Base-by-base conservation (phyloP, 2,113 vertebrate genomes). In the Pseudorhombus dupliciocellatus region DNA sequence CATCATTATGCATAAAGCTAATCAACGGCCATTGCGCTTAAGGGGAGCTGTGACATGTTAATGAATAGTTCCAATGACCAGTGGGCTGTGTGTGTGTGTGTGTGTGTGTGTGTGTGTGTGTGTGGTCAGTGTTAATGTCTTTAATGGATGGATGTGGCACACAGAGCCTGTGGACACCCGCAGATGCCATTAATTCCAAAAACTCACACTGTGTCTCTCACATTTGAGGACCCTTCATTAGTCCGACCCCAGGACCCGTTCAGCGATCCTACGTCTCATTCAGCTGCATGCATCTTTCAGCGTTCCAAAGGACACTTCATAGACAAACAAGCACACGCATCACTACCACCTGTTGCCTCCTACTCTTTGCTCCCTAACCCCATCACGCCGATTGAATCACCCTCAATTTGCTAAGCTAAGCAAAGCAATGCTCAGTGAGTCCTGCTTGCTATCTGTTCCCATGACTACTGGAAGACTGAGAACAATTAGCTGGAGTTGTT, bases 1-100 rank as follows among this genome's bases (percentile, higher is more conserved):
- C 63, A 66, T 75, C 66, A 81, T 86, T 84, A 89, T 86, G 56
- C 80, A 84, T 57, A 65, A 62, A 30, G 44, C 75, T 81, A 88
- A 91, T 90, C 87, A 90, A 89, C 75, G 77, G 86, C 73, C 78
- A 85, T 55, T 80, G 53, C 14, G 66, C 83, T 84, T 79, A 78
- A 86, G 77, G 82, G 79, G 62, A 70, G 50, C 74, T 77, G 75
- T 66, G 4, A 56, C 52, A 37, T 66, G 70, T 71, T 88, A 88
- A 87, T 85, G 66, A 90, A 79, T 81, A 54, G 79, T 73, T 86
- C 42, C 66, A 75, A 83, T 84, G 61, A 80, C 70, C 30, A 60
- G 73, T 66, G 72, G 21, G 64, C 34, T 66, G n/a, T 57, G 53
- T 70, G 12, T 48, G 51, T 69, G 28, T 64, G 59, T 75, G 28